These are phyloP conservation scores for Loriculus beryllinus DNA, from an alignment of 2,797 vertebrate species.

Conservation along the genomic window DNA sequence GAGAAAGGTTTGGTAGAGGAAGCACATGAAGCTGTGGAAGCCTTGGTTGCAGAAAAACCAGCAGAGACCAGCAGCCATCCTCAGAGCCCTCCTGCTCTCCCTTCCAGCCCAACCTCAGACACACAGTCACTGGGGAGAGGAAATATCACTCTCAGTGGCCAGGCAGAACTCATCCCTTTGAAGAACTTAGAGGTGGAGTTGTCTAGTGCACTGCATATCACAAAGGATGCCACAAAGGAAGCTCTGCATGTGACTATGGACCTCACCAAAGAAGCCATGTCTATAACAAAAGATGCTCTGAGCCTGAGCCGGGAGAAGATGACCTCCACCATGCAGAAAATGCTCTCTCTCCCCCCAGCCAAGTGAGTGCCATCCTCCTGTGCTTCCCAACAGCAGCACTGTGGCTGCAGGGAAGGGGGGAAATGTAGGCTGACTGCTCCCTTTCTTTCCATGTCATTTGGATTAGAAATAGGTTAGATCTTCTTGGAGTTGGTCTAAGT, in stretches of 20 bases:
- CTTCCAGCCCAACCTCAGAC: conserved; percentile 46
- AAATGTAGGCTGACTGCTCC: background rate
- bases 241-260: conserved; percentile 90
- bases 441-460: rapidly evolving
- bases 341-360: conserved; percentile 81
- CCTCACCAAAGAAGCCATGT: conserved; percentile 94
- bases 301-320: conserved; percentile 85
- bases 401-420: background rate
- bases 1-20: conserved; percentile 78
- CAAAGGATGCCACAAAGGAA: conserved; percentile 94
- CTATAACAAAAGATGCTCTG: conserved; percentile 91
- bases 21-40: conserved; percentile 85
- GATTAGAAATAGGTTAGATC: background rate
- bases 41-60: conserved; percentile 64
- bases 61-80: conserved; percentile 14
- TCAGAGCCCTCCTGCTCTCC: conserved; percentile 63
- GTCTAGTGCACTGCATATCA: conserved; percentile 86
- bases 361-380: conserved; percentile 71
- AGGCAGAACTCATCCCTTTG: conserved; percentile 66
- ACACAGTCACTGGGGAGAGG: conserved; percentile 54
- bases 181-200: conserved; percentile 90
- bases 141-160: conserved; percentile 63
- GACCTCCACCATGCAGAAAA: conserved; percentile 90
- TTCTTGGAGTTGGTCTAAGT: background rate
- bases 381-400: background rate